phyloP scores from a whole-genome alignment of 2,113 vertebrate species.

The Dromas ardeola region DNA sequence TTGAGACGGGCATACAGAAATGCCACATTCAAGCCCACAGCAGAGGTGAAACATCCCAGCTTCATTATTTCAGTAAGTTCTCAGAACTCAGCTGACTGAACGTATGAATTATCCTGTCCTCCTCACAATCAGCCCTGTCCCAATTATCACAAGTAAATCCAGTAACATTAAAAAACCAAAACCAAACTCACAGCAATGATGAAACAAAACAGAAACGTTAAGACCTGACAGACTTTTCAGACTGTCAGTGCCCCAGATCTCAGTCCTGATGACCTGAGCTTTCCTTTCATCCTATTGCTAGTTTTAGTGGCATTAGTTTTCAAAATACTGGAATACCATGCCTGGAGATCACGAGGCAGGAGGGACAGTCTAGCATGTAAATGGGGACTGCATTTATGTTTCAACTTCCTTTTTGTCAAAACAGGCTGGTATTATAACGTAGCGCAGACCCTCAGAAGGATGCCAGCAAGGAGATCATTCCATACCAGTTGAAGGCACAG shows the following conservation, averaged over 20 bases:
- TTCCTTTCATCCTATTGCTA: not conserved
- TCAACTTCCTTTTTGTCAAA: not conserved
- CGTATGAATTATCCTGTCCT: not conserved
- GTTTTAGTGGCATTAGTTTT: not conserved
- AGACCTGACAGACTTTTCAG: not conserved
- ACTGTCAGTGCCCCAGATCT: not conserved
- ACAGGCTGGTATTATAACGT: accelerated
- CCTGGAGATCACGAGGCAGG: accelerated
- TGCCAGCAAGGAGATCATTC: not conserved
- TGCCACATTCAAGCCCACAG: not conserved
- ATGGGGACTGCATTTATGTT: not conserved
- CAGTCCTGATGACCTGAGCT: not conserved
- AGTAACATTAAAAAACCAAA: not conserved
- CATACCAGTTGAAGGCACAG: not conserved
- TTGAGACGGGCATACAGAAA: not conserved
- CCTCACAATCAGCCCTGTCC: not conserved
- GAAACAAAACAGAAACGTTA: not conserved
- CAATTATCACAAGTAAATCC: not conserved
- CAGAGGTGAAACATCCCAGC: not conserved
- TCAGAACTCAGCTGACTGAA: not conserved
- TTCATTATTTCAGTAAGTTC: not conserved
- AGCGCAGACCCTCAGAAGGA: not conserved
- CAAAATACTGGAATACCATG: not conserved
- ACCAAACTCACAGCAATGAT: not conserved
- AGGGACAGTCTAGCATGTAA: not conserved